Base-by-base conservation (phyloP, 2,888 invertebrate genomes). In the Cheilosia variabilis region DNA sequence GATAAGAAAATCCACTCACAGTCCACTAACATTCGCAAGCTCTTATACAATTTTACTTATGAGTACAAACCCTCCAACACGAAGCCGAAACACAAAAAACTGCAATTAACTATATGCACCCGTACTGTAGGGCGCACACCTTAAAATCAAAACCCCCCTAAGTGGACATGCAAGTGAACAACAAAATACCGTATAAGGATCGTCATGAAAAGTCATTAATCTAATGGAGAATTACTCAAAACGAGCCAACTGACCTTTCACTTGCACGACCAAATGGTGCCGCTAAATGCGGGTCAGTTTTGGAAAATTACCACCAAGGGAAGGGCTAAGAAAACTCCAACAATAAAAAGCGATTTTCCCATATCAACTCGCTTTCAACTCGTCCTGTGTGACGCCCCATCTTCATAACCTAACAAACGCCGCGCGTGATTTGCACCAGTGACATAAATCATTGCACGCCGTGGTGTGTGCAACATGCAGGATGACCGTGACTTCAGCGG, bases 231-330 rank as follows among this genome's bases (percentile, higher is more conserved):
- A 78, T 73, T 78, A 78, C 78, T 78, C 45, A 68, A 63, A 83
- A 83, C 83, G 73, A 83, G 17, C 83, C 78, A 68, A 78, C 52
- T 83, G 83, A 83, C 83, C 83, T 83, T 83, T 83, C 47, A 52
- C 57, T 43, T 62, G 60, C 78, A 78, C 66, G 72, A 77, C 72
- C 66, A 47, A 69, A 81, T 50, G 47, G 24, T 55, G 57, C 50
- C 24, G 37, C 45, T 31, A 24, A 72, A 82, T 77, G 41, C 45
- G 66, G 78, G 78, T 72, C 82, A 76, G 34, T 63, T 75, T 50
- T 37, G 4, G 31, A 24, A 47, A 47, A 19, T 53, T 57, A 27
- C 27, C 17, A 31, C n/a, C 4, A 41, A 27, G 52, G 15, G 24
- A 55, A 69, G 43, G 45, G 13, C 17, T 47, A 27, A 71, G 37